Conservation (phyloP, 2,888 invertebrate species). For the Phortica magna region DNA sequence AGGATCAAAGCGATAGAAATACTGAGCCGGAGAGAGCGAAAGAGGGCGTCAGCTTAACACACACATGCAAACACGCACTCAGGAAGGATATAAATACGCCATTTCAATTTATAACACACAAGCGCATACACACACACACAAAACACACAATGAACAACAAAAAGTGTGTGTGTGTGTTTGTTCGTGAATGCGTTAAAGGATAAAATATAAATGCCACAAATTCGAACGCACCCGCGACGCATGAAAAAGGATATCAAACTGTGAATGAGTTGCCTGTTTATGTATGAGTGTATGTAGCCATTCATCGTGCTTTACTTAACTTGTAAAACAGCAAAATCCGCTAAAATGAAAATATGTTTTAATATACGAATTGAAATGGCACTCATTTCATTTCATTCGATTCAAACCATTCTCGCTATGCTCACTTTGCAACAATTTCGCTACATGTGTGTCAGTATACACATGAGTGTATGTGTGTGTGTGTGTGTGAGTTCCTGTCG, state of each 20-base stretch:
- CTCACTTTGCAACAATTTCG: constrained; percentile 8
- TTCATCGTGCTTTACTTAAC: not conserved
- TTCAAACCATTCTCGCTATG: constrained; percentile 3
- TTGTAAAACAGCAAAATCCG: constrained; percentile 11
- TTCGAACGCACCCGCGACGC: not conserved
- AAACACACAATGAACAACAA: constrained; percentile 9
- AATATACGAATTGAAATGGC: constrained; percentile 24
- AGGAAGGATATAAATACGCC: constrained; percentile 18
- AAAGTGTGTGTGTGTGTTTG: not conserved
- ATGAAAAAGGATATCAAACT: constrained; percentile 4
- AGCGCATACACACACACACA: not conserved
- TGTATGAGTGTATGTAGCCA: not conserved
- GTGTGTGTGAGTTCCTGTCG: not conserved
- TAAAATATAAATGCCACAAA: constrained; percentile 27
- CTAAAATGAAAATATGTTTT: constrained; percentile 24
- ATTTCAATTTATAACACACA: constrained; percentile 37
- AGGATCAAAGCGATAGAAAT: too few species aligned
- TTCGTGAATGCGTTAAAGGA: constrained; percentile 21
- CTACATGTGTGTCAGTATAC: not conserved
- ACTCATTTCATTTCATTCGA: constrained; percentile 17
- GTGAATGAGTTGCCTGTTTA: too few species aligned
- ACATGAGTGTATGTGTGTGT: not conserved
- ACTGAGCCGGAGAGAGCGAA: constrained; percentile 42
- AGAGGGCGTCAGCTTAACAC: constrained; percentile 35
- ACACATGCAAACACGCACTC: constrained; percentile 4